Conservation (phyloP, 2,888 invertebrate species). For the Leucania comma region DNA sequence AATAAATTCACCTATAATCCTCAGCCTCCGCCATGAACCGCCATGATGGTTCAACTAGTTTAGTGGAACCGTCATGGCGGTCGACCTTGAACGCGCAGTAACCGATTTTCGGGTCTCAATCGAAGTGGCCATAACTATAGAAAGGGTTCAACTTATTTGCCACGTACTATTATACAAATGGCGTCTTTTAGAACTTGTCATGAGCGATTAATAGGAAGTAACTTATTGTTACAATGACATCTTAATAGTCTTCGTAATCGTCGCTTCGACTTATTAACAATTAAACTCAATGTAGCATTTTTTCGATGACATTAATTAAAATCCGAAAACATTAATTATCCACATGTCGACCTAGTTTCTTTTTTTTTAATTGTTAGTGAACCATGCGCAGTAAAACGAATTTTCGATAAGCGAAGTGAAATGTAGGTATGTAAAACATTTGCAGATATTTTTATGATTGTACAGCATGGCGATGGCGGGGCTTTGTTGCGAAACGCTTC, state of each 20-base stretch:
- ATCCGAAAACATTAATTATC: conserved; percentile 6
- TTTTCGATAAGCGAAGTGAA: conserved; percentile 44
- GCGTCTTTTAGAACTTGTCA: background rate
- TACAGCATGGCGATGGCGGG: conserved; percentile 13
- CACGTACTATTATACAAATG: too few relatives aligned
- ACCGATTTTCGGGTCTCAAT: too few relatives aligned
- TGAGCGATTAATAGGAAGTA: background rate
- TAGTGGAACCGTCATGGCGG: too few relatives aligned
- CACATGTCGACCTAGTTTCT: conserved; percentile 30
- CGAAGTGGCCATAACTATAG: too few relatives aligned
- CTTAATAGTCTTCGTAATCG: too few relatives aligned
- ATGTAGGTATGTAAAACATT: conserved; percentile 16
- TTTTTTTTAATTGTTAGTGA: background rate
- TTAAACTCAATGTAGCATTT: background rate
- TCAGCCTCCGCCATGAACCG: too few relatives aligned
- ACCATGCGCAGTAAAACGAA: conserved; percentile 2
- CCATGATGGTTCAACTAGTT: too few relatives aligned
- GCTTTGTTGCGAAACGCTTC: conserved; percentile 22
- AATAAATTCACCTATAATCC: too few relatives aligned
- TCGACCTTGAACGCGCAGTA: too few relatives aligned
- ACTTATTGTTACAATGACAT: too few relatives aligned
- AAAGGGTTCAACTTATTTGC: too few relatives aligned
- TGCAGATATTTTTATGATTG: conserved; percentile 32
- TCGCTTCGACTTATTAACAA: too few relatives aligned
- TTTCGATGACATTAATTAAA: conserved; percentile 1